These are phyloP conservation scores for Oryzias celebensis DNA, from an alignment of 2,113 vertebrate species.

Conservation along the genomic window DNA sequence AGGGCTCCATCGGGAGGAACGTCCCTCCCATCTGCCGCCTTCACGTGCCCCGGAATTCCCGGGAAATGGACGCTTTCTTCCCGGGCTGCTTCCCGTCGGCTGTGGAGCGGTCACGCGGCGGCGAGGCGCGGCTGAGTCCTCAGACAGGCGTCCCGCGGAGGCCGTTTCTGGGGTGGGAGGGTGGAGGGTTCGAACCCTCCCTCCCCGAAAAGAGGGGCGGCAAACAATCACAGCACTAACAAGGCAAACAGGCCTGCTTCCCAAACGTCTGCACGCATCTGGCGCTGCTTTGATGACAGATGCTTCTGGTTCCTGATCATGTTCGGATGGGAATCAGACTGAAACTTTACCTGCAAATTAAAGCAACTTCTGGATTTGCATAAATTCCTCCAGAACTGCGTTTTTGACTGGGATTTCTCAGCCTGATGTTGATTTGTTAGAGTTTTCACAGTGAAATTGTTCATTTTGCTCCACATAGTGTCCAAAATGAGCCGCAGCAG, in stretches of 20 bases:
- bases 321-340: no score
- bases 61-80: no score
- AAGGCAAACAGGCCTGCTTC: slow-evolving; percentile 10
- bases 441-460: no score
- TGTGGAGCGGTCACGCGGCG: slow-evolving; percentile 38
- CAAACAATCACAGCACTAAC: slow-evolving; percentile 43
- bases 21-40: slow-evolving; percentile 61
- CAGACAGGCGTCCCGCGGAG: slow-evolving; percentile 65
- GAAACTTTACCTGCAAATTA: no score
- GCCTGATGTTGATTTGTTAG: no score
- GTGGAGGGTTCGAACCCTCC: no score
- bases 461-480: no score
- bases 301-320: not conserved
- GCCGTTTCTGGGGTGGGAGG: slow-evolving; percentile 40
- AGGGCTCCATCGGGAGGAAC: slow-evolving; percentile 58
- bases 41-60: no score
- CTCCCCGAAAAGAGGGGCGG: slow-evolving; percentile 37
- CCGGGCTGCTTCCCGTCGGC: slow-evolving; percentile 10
- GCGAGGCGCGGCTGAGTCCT: slow-evolving; percentile 60
- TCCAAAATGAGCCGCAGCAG: no score
- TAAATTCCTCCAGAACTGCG: no score
- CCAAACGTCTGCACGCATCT: slow-evolving; percentile 32
- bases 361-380: no score
- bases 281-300: slow-evolving; percentile 20
- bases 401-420: no score